Evolutionary conservation across 2,888 invertebrate species (phyloP), one percentile per base, ranked within the genome.

Genomic region (Gymnosoma rotundatum): DNA sequence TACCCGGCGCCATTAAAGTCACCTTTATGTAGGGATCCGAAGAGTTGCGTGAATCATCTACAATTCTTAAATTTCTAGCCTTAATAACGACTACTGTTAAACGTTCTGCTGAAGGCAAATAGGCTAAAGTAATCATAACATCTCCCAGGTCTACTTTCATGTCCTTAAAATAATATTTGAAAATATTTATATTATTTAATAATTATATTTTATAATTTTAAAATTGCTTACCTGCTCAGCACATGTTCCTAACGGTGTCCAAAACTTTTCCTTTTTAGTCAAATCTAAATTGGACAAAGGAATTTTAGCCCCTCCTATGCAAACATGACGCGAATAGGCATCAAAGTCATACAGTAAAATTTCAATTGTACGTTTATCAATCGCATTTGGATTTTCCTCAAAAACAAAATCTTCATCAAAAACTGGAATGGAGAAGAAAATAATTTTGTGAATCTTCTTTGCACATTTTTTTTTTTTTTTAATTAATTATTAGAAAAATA

Each of bases 21-120:
- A 98, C 96, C 93, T 98, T 98, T 76, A 98, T 97, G 92, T 98
- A 98, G 0, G 98, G 98, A 94, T 98, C 98, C 96, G 93, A 98
- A 42, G 97, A 96, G 87, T 98, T 98, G 64, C 93, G 91, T 50
- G 97, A 97, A 88, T 98, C 97, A 90, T 98, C 98, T 95, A 98
- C 98, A 42, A 98, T 97, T 90, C 97, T 96, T 20, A 98, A 93
- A 90, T 98, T 97, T 86, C 98, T 94, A 0, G 97, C 98, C 92
- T 98, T 98, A 87, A 98, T 97, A 58, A 98, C 95, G 0, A 97
- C 98, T 25, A 98, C 95, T 0, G 97, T 98, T 21, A 98, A 94
- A 36, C 98, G 95, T 18, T 97, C 98, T 32, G 98, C 98, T 25
- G 97, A 97, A 16, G 97, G 98, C 50, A 98, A 93, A 92, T 98